These are phyloP conservation scores for Zenarchopterus dispar DNA, from an alignment of 2,797 vertebrate genomes.

Conservation along the genomic window DNA sequence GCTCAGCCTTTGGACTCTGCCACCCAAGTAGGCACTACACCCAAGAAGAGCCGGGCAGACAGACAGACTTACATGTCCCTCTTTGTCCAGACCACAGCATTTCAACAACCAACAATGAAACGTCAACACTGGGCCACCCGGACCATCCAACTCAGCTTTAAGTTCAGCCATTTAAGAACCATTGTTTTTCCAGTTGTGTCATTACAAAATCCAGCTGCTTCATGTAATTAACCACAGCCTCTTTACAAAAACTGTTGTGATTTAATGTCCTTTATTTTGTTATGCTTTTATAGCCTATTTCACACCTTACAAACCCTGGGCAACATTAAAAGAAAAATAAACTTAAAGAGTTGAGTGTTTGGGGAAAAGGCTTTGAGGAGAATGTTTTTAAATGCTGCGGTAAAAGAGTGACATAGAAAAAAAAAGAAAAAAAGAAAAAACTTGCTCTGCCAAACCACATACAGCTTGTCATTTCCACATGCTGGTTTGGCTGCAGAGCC, in stretches of 20 bases:
- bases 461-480: slow-evolving; percentile 49
- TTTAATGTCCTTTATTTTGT: slow-evolving; percentile 49
- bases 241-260: slow-evolving; percentile 32
- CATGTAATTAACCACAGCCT: slow-evolving; percentile 14
- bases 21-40: slow-evolving; percentile 52
- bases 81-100: slow-evolving; percentile 1
- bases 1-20: slow-evolving; percentile 33
- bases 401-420: slow-evolving; percentile 25
- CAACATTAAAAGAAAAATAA: background rate
- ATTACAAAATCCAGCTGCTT: slow-evolving; percentile 8
- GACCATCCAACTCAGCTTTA: background rate
- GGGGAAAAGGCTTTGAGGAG: slow-evolving; percentile 32
- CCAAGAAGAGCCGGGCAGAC: background rate
- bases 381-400: slow-evolving; percentile 44
- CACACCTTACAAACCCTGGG: slow-evolving; percentile 22
- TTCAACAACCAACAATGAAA: slow-evolving; percentile 40
- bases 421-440: slow-evolving; percentile 9
- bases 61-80: background rate
- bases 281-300: slow-evolving; percentile 39
- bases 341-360: slow-evolving; percentile 17
- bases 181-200: slow-evolving; percentile 24
- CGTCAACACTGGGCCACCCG: slow-evolving; percentile 23
- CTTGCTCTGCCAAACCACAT: slow-evolving; percentile 43
- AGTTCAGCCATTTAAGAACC: background rate
- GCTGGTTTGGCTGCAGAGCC: slow-evolving; percentile 39